A percentile compares a stretch with the other conserved stretches of the same genome.
These are phyloP conservation scores for Dryoscopus gambensis DNA, from an alignment of 2,113 vertebrate species.

Conservation along the genomic window DNA sequence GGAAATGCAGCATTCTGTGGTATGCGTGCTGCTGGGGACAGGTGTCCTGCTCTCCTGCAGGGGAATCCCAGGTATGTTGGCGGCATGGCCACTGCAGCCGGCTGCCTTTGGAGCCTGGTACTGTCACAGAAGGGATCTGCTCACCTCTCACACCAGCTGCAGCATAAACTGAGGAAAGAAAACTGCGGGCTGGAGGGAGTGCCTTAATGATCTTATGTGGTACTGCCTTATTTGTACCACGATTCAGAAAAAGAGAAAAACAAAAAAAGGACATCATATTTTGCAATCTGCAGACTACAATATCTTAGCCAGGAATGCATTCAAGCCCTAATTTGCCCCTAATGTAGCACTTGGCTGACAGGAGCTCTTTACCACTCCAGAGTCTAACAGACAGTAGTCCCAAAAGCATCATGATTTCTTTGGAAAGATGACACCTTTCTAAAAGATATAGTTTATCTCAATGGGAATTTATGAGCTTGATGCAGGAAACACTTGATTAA, in stretches of 20 bases:
- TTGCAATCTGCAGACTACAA: background rate
- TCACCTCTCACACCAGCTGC: background rate
- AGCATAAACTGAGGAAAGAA: background rate
- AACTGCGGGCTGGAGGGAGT: background rate
- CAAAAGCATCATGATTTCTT: background rate
- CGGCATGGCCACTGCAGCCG: background rate
- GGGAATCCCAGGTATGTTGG: background rate
- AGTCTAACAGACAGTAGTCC: background rate
- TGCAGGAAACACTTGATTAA: constrained; percentile 27
- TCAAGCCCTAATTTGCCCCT: background rate
- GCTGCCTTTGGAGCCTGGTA: background rate
- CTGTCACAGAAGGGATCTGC: background rate
- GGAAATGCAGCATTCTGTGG: background rate
- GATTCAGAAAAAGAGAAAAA: background rate
- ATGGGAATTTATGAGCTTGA: background rate
- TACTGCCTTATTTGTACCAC: background rate
- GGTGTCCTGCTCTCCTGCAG: background rate
- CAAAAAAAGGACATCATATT: background rate
- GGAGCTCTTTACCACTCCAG: background rate
- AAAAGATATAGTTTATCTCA: constrained; percentile 2
- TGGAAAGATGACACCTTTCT: background rate
- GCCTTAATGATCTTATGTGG: background rate
- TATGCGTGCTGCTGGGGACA: background rate
- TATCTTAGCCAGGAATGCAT: background rate
- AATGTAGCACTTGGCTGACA: background rate